phyloP scores from a whole-genome alignment of 2,113 vertebrate genomes.

The Pandion haliaetus region DNA sequence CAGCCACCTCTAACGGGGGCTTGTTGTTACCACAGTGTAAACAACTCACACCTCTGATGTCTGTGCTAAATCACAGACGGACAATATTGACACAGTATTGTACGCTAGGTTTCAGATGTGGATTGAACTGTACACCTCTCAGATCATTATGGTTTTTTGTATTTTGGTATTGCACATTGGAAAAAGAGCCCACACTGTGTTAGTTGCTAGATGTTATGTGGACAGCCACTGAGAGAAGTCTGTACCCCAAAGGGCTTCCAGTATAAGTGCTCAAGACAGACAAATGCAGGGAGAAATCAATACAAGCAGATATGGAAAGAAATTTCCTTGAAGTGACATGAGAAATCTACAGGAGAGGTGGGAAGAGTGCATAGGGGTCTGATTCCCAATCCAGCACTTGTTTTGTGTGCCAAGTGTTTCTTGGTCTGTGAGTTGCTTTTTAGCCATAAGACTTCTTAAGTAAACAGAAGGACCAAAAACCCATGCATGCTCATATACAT shows the following conservation, averaged over 20 bases:
- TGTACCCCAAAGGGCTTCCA: neutral
- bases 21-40: neutral
- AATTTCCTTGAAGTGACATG: neutral
- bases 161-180: neutral
- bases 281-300: neutral
- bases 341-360: neutral
- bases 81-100: neutral
- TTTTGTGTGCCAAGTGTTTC: neutral
- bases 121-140: neutral
- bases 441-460: neutral
- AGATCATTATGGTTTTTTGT: neutral
- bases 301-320: neutral
- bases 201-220: neutral
- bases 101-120: neutral
- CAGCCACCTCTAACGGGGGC: neutral
- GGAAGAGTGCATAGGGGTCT: neutral
- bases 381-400: neutral
- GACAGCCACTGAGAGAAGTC: neutral
- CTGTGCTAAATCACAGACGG: neutral
- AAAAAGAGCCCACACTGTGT: neutral
- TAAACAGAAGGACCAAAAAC: neutral
- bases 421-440: neutral
- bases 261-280: neutral
- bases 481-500: fast-evolving
- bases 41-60: neutral